A percentile compares a stretch with the other conserved stretches of the same genome.
phyloP scores from a whole-genome alignment of 2,797 vertebrate genomes.

The Hemibagrus guttatus region DNA sequence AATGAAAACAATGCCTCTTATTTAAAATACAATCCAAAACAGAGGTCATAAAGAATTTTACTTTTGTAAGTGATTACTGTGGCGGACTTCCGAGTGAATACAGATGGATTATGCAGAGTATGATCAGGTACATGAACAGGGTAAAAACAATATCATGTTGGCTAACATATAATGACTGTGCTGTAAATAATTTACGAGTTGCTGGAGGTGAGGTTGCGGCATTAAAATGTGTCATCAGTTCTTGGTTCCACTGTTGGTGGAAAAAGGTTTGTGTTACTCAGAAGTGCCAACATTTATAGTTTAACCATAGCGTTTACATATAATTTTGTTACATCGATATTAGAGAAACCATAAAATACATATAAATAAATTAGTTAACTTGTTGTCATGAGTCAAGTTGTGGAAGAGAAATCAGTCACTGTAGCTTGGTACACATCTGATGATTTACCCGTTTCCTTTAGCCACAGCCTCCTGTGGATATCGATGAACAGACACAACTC shows the following conservation, averaged over 20 bases:
- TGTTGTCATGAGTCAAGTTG: neutral
- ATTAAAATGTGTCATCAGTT: too few relatives aligned
- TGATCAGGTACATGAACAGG: neutral
- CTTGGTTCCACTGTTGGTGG: too few relatives aligned
- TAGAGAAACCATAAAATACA: neutral
- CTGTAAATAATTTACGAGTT: too few relatives aligned
- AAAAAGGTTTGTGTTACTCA: neutral
- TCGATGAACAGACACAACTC: slow-evolving; percentile 92
- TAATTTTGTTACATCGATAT: neutral
- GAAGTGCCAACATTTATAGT: neutral
- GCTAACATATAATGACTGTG: too few relatives aligned
- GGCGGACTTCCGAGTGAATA: neutral
- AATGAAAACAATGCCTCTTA: neutral
- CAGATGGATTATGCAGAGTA: neutral
- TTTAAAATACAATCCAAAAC: neutral
- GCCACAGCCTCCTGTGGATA: slow-evolving; percentile 72
- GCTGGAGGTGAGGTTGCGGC: too few relatives aligned
- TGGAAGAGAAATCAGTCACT: neutral
- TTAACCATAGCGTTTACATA: neutral
- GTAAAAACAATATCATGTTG: neutral
- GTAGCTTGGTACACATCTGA: neutral
- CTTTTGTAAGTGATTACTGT: neutral
- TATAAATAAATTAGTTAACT: neutral
- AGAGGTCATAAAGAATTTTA: neutral
- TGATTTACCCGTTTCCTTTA: slow-evolving; percentile 59